Evolutionary conservation across 92 coral and sea anemone species (phyloP), one percentile per base, ranked within the genome.

Genomic region (Palythoa caribaeorum): DNA sequence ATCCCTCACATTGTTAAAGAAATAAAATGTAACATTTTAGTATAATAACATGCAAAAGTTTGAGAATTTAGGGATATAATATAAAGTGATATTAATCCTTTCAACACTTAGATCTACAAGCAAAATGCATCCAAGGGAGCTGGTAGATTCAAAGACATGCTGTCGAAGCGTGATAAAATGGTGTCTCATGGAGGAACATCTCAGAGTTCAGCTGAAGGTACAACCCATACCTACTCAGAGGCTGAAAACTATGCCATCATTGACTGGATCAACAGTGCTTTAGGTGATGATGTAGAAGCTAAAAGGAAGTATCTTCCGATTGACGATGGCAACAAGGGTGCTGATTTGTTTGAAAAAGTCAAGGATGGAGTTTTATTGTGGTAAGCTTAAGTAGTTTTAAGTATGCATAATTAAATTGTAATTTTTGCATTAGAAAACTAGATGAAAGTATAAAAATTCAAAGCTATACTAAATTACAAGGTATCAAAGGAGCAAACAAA

Each of bases 191-290:
- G 98, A 17, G 98, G 98, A 8, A 93, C 93, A 6, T 96, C 98
- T 9, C 94, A 92, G 57, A 89, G 95, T 57, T 95, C 99, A 1
- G 97, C 99, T 5, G 97, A 95, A 73, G 99, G 98, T 50, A 96
- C 99, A 47, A 96, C 94, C 7, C 99, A 96, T 69, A 87, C 97
- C 0, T 92, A 83, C 69, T 92, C 99, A 0, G 98, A 96, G 63
- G 95, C 94, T 0, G 99, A 97, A 68, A 90, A 90, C 35, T 94
- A 90, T 14, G 99, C 99, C 47, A 95, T 97, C 87, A 93, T 93
- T 36, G 98, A 97, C 86, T 97, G 99, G 99, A 94, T 97, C 10
- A 97, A 95, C 89, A 95, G 96, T 66, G 92, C 95, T 66, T 76
- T 95, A 50, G 89, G 73, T 15, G 96, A 94, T 37, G 97, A 94